Evolutionary conservation across 2,113 vertebrate genomes (phyloP).

Genomic region (Callaeas wilsoni): DNA sequence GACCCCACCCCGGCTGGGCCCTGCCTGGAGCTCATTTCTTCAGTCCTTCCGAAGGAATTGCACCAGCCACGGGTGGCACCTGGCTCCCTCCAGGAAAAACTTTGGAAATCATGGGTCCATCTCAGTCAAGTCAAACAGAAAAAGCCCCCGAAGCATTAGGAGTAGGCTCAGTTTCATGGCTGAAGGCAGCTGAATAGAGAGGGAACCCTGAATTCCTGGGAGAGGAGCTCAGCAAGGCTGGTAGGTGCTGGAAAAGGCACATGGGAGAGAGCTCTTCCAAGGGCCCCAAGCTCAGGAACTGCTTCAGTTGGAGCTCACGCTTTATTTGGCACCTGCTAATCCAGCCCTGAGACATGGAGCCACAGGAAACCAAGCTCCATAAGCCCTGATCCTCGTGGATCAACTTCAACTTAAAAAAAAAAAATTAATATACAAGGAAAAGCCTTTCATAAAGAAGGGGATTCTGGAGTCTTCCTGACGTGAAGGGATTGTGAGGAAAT

Average conservation of each 20-base stretch:
- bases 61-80: accelerated
- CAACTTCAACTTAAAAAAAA: background rate
- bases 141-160: background rate
- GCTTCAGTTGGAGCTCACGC: background rate
- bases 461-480: accelerated
- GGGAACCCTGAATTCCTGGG: background rate
- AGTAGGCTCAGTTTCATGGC: background rate
- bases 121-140: background rate
- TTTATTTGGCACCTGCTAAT: background rate
- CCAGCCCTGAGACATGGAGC: background rate
- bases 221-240: background rate
- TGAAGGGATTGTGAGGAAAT: background rate
- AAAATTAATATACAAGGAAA: background rate
- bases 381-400: accelerated
- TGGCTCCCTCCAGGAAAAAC: background rate
- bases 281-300: background rate
- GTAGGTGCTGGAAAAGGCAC: background rate
- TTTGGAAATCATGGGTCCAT: background rate
- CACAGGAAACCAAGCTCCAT: background rate
- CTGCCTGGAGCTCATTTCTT: background rate
- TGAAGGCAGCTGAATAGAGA: background rate
- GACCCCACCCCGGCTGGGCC: background rate
- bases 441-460: background rate
- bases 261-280: background rate
- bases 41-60: background rate